A percentile compares a stretch with the other conserved stretches of the same genome.
Evolutionary conservation across 2,113 vertebrate genomes (phyloP).

Genomic region (Gadus chalcogrammus): DNA sequence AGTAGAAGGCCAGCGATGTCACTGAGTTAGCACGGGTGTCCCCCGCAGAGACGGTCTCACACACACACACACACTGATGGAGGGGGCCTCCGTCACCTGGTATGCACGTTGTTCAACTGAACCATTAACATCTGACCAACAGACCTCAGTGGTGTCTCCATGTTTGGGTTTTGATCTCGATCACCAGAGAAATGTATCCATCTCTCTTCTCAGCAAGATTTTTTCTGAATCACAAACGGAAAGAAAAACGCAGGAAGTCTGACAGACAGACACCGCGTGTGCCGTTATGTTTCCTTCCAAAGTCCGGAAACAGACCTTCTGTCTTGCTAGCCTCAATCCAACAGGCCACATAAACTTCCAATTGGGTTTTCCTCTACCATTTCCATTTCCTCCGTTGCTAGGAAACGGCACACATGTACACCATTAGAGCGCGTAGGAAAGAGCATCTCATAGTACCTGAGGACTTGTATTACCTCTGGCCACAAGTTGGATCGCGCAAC

Average conservation of each 20-base stretch:
- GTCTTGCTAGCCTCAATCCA: neutral
- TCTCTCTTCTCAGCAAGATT: conserved; percentile 40
- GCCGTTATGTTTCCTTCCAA: conserved; percentile 17
- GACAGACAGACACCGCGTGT: conserved; percentile 29
- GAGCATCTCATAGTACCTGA: conserved; percentile 11
- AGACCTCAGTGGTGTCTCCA: too few relatives aligned
- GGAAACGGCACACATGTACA: conserved; percentile 20
- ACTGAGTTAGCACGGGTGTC: too few relatives aligned
- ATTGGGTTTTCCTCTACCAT: neutral
- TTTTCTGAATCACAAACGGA: conserved; percentile 38
- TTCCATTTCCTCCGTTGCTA: conserved; percentile 24
- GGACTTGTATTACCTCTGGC: neutral
- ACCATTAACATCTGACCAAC: conserved; percentile 57
- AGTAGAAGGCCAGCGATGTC: neutral
- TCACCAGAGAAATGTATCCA: too few relatives aligned
- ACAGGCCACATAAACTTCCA: too few relatives aligned
- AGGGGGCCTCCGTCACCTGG: neutral
- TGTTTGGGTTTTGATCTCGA: too few relatives aligned
- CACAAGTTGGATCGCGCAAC: neutral
- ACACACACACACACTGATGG: neutral
- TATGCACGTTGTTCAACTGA: conserved; percentile 1
- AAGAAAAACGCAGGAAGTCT: conserved; percentile 42
- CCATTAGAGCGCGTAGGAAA: conserved; percentile 16
- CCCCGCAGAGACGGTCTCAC: neutral
- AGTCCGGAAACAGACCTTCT: conserved; percentile 32